Conservation (phyloP, 2,797 vertebrate species). For the Epinephelus malabaricus region DNA sequence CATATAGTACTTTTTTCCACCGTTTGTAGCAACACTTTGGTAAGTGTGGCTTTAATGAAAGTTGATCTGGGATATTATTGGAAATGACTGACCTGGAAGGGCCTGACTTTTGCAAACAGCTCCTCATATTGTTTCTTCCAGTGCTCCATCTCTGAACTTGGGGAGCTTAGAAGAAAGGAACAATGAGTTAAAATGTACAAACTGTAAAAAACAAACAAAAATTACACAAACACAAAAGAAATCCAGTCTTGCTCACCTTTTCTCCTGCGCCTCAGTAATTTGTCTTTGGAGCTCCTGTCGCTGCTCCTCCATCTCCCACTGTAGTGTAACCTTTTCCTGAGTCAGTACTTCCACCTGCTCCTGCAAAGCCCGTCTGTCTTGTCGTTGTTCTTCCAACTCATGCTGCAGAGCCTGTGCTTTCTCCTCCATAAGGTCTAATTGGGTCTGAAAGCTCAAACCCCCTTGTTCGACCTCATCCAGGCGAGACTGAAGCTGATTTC, state of each 20-base stretch:
- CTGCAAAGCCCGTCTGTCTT: constrained; percentile 50
- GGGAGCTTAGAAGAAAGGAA: constrained; percentile 48
- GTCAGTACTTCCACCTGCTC: constrained; percentile 66
- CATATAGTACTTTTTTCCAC: neutral
- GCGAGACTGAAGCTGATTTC: constrained; percentile 50
- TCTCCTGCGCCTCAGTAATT: constrained; percentile 77
- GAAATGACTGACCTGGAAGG: constrained; percentile 79
- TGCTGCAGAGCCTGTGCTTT: constrained; percentile 33
- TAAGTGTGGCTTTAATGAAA: neutral
- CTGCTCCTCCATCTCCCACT: constrained; percentile 84
- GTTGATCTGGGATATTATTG: neutral
- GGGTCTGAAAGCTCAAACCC: constrained; percentile 45
- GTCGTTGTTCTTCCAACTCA: constrained; percentile 47
- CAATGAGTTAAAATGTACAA: neutral
- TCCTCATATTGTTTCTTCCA: constrained; percentile 79
- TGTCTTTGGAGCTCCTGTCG: constrained; percentile 78
- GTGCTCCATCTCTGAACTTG: constrained; percentile 50
- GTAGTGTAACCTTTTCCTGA: constrained; percentile 80
- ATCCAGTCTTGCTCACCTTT: constrained; percentile 77
- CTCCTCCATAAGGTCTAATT: constrained; percentile 60
- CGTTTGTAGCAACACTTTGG: neutral
- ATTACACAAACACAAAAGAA: neutral
- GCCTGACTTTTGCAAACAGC: constrained; percentile 74
- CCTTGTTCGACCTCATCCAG: constrained; percentile 60
- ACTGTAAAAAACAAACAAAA: neutral